These are phyloP conservation scores for Ypsolopha scabrella DNA, from an alignment of 2,888 invertebrate species.

Conservation along the genomic window DNA sequence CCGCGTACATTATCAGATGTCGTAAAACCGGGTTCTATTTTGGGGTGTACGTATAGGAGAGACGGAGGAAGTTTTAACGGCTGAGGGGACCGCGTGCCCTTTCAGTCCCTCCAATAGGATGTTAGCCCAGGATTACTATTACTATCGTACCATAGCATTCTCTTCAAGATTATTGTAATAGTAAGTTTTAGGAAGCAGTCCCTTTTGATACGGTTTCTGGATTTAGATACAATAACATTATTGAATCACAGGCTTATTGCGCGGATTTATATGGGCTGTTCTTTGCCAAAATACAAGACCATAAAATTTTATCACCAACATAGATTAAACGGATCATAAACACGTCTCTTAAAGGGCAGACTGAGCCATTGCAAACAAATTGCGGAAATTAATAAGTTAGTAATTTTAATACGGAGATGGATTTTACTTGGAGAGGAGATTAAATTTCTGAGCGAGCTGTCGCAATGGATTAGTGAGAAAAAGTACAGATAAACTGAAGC, in stretches of 20 bases:
- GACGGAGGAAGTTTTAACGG: not conserved
- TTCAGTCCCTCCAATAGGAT: not conserved
- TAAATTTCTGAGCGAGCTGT: constrained; percentile 11
- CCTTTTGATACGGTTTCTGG: not conserved
- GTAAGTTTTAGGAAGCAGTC: not conserved
- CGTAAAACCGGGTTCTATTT: not conserved
- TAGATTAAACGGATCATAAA: no score
- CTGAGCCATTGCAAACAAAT: no score
- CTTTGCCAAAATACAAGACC: no score
- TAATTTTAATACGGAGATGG: no score
- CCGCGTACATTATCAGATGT: not conserved
- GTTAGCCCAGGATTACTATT: not conserved
- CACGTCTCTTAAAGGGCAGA: no score
- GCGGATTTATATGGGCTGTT: no score
- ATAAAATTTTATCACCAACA: no score
- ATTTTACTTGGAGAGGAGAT: no score
- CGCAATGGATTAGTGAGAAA: constrained; percentile 29
- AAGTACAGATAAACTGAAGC: constrained; percentile 43
- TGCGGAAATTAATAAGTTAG: no score
- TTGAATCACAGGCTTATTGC: not conserved
- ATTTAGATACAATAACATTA: no score
- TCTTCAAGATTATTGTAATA: not conserved
- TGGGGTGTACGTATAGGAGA: not conserved
- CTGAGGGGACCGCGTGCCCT: not conserved
- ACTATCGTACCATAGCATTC: not conserved